Evolutionary conservation across 64 coral and sea anemone species (phyloP).

Genomic region (Montipora capricornis): DNA sequence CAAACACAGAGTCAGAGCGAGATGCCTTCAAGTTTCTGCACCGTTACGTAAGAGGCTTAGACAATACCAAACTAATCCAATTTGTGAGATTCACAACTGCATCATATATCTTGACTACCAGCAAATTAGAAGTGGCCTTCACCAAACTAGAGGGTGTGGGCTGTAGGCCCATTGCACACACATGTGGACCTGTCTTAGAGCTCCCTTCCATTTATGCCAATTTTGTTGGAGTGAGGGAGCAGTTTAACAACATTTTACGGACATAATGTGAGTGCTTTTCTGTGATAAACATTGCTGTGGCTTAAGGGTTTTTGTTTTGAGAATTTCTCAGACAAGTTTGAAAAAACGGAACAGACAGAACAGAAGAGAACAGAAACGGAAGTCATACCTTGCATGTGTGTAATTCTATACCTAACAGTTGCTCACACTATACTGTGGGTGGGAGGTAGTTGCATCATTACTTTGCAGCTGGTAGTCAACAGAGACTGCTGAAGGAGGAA

Average conservation of each 20-base stretch:
- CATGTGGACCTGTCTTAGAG: slow-evolving; percentile 66
- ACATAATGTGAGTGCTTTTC: slow-evolving; percentile 28
- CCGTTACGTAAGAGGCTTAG: slow-evolving; percentile 59
- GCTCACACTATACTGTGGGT: no score
- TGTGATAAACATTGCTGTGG: no score
- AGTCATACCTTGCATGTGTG: no score
- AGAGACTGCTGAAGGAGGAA: no score
- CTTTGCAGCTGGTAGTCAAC: no score
- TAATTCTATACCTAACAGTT: no score
- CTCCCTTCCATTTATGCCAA: slow-evolving; percentile 79
- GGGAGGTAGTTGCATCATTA: no score
- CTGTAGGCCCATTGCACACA: slow-evolving; percentile 66
- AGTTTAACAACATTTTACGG: slow-evolving; percentile 70
- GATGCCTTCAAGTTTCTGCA: slow-evolving; percentile 68
- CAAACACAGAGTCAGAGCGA: slow-evolving; percentile 39
- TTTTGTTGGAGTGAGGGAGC: slow-evolving; percentile 74
- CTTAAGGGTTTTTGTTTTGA: no score
- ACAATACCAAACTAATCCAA: slow-evolving; percentile 42
- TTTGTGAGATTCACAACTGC: slow-evolving; percentile 80
- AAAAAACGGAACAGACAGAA: no score
- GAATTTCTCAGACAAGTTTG: no score
- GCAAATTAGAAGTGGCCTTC: slow-evolving; percentile 61
- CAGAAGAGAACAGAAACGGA: no score
- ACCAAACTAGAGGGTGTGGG: slow-evolving; percentile 47
- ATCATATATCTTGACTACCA: slow-evolving; percentile 35